Percentiles rank a stretch among this genome's conserved stretches.
phyloP scores from a whole-genome alignment of 1,140 invertebrate genomes.

The Linepithema humile region DNA sequence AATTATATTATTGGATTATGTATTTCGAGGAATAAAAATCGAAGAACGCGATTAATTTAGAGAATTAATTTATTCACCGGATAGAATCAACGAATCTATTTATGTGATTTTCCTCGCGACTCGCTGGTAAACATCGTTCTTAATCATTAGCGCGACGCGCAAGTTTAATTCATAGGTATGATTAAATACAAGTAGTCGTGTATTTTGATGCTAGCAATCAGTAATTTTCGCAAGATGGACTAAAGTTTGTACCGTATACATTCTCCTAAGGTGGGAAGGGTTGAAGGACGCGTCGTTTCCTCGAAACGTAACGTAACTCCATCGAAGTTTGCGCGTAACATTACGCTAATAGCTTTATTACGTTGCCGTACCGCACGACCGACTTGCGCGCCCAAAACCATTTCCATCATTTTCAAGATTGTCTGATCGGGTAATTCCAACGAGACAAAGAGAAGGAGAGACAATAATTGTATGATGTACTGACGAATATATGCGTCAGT shows the following conservation, averaged over 20 bases:
- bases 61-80: not conserved
- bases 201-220: conserved; percentile 38
- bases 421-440: conserved; percentile 39
- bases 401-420: conserved; percentile 50
- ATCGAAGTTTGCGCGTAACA: conserved; percentile 54
- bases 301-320: conserved; percentile 50
- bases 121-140: conserved; percentile 26
- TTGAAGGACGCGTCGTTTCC: conserved; percentile 45
- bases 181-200: conserved; percentile 33
- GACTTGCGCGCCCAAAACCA: conserved; percentile 19
- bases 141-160: conserved; percentile 12
- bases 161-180: conserved; percentile 18
- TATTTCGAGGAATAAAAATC: not conserved
- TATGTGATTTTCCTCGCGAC: not conserved
- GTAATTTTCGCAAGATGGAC: conserved; percentile 54
- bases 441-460: not conserved
- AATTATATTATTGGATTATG: not conserved
- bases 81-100: too few species aligned
- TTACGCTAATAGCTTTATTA: conserved; percentile 58
- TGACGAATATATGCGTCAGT: not conserved
- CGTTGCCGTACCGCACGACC: conserved; percentile 27
- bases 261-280: conserved; percentile 6
- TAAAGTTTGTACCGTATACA: conserved; percentile 39
- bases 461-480: too few species aligned
- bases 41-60: not conserved